Base-by-base conservation (phyloP, 1,140 invertebrate genomes). In the Macrobrachium nipponense region DNA sequence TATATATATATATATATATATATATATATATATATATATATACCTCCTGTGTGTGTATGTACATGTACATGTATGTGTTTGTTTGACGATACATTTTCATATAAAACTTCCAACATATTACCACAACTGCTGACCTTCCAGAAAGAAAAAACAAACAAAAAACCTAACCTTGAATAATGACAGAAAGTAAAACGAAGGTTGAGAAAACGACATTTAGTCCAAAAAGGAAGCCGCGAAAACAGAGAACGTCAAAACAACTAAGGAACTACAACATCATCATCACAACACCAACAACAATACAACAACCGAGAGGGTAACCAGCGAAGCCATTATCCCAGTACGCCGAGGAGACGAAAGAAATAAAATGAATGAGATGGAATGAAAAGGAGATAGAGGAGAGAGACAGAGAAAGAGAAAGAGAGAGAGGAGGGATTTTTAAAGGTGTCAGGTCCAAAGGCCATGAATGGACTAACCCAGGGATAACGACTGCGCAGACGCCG, bases 341-440 rank as follows among this genome's bases (percentile, higher is more conserved):
- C 60, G 64, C 14, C 43, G 77, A 80, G 77, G 62, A 62, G 62
- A 62, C 61, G 77, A 80, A 62, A 80, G 77, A 80, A 62, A 80
- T 27, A 64, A 59, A 80, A 62, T 64, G 77, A 76, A 62, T 64
- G 77, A 80, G 60, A 80, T 36, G 64, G 77, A 80, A 17, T 43
- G 61, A 66, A 27, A 80, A 62, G 64, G 59, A 80, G 77, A 80
- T 20, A 64, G 77, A 17, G 59, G 20, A 36, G 77, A 5, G 36
- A 44, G 36, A 51, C n/a, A 58, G 23, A n/a, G 51, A 44, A 17
- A 51, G 43, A 58, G 23, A n/a, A n/a, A n/a, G n/a, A 44, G 36
- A 51, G 43, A 58, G 23, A n/a, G 51, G 18, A 43, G 17, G 59
- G 27, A n/a, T 76, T 44, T 44, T 76, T n/a, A 44, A 44, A 17